Evolutionary conservation across 1,140 invertebrate species (phyloP).

Genomic region (Magallana gigas): DNA sequence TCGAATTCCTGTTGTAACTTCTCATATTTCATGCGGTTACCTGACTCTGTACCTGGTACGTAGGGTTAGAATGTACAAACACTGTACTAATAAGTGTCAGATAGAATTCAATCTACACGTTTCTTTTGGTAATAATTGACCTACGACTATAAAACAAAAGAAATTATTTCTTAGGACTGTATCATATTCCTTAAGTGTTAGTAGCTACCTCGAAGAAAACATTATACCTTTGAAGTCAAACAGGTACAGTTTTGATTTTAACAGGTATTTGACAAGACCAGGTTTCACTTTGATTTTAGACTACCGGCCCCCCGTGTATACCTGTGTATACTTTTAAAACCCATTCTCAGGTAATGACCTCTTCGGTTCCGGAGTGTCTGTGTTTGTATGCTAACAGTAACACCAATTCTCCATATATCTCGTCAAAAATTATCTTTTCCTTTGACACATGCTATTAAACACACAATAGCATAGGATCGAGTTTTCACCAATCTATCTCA

Average conservation of each 20-base stretch:
- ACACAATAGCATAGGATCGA: conserved; percentile 52
- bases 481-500: conserved; percentile 39
- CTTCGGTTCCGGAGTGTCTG: conserved; percentile 52
- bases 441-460: conserved; percentile 57
- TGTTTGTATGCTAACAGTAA: conserved; percentile 36
- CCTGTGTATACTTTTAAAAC: conserved; percentile 21
- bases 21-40: neutral
- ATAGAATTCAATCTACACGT: neutral
- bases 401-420: conserved; percentile 40
- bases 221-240: conserved; percentile 17
- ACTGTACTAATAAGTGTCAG: too few species aligned
- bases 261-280: conserved; percentile 21
- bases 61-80: too few species aligned
- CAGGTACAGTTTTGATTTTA: conserved; percentile 17
- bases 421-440: conserved; percentile 47
- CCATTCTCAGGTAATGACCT: conserved; percentile 23
- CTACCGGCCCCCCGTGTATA: neutral
- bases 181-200: neutral
- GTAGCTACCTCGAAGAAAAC: conserved; percentile 15
- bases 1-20: neutral
- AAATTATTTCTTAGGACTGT: neutral
- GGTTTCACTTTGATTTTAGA: conserved; percentile 8
- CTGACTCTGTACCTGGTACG: neutral
- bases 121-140: neutral
- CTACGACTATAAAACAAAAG: conserved; percentile 1